Evolutionary conservation across 2,113 vertebrate genomes (phyloP).

Genomic region (Hylia prasina): DNA sequence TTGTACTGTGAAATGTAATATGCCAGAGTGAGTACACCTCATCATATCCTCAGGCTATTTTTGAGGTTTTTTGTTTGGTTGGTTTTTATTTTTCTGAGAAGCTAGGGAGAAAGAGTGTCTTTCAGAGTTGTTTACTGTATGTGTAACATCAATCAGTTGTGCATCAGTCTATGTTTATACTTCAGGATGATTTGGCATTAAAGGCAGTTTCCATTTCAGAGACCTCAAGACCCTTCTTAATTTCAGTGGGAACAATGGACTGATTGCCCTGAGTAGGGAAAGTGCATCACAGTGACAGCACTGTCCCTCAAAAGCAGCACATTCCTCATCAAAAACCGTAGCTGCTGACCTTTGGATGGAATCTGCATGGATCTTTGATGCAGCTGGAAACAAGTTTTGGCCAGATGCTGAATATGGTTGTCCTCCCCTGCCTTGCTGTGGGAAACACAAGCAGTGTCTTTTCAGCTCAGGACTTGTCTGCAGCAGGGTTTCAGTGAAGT

Average conservation of each 20-base stretch:
- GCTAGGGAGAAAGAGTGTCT: neutral
- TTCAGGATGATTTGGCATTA: neutral
- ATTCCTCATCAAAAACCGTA: neutral
- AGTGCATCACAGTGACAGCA: neutral
- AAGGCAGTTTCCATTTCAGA: neutral
- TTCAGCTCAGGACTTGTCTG: constrained; percentile 16
- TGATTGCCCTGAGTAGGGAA: neutral
- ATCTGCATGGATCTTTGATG: neutral
- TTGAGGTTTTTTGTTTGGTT: neutral
- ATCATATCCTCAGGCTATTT: neutral
- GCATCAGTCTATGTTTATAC: neutral
- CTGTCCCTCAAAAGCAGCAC: constrained; percentile 1
- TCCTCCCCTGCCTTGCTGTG: neutral
- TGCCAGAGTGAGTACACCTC: neutral
- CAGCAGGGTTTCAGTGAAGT: neutral
- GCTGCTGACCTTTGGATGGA: constrained; percentile 20
- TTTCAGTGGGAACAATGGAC: neutral
- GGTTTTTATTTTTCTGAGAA: neutral
- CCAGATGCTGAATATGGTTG: neutral
- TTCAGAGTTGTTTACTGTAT: neutral
- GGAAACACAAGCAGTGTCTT: neutral
- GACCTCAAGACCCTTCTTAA: neutral
- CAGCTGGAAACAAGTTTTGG: neutral
- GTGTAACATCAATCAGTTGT: neutral
- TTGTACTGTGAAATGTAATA: neutral